phyloP scores from a whole-genome alignment of 2,888 invertebrate genomes.

The Malthinus flaveolus region DNA sequence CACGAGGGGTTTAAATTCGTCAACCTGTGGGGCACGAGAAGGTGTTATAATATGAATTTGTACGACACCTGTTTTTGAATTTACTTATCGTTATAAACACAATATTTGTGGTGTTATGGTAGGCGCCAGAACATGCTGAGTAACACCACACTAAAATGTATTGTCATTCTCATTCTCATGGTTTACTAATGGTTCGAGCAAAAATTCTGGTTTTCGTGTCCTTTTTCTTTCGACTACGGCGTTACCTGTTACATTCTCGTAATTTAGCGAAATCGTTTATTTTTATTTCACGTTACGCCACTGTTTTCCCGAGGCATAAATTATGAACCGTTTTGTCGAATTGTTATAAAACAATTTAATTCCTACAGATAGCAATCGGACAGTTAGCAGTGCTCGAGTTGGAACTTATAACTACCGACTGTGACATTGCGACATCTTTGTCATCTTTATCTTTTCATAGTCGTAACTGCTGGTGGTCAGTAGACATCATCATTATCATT shows the following conservation, averaged over 20 bases:
- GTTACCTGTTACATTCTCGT: constrained; percentile 2
- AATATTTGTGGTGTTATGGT: constrained; percentile 21
- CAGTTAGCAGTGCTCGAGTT: constrained; percentile 21
- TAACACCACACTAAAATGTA: constrained; percentile 7
- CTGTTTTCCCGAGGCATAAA: too few relatives aligned
- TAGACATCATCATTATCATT: constrained; percentile 36
- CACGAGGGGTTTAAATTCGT: constrained; percentile 11
- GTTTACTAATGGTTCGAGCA: too few relatives aligned
- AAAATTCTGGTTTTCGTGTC: neutral
- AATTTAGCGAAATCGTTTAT: neutral
- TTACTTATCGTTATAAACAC: constrained; percentile 24
- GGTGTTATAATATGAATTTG: constrained; percentile 34
- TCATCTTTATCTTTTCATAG: constrained; percentile 12
- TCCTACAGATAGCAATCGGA: constrained; percentile 24
- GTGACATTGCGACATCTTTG: constrained; percentile 34
- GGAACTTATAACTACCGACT: constrained; percentile 27
- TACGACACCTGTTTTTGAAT: constrained; percentile 32
- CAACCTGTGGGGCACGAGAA: constrained; percentile 19
- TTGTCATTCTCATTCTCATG: too few relatives aligned
- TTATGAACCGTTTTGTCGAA: constrained; percentile 11
- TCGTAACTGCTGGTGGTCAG: constrained; percentile 31
- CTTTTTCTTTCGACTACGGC: neutral
- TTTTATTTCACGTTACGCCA: neutral
- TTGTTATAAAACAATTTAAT: constrained; percentile 15
- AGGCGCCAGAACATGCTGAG: constrained; percentile 30